Conservation (phyloP, 1,140 invertebrate genomes). For the Atta texana region DNA sequence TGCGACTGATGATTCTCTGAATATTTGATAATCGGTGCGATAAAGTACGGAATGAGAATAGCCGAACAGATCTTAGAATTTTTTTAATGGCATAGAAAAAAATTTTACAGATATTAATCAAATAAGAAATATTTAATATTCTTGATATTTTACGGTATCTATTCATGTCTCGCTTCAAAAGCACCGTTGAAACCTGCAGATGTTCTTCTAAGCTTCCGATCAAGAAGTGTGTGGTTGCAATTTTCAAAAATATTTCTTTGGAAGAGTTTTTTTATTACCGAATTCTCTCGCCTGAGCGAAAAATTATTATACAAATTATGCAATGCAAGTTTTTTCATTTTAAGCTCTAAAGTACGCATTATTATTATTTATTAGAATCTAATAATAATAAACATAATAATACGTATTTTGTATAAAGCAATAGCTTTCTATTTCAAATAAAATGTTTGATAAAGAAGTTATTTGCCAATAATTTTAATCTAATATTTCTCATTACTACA, state of each 20-base stretch:
- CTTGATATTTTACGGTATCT: not conserved
- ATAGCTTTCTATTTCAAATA: too few relatives aligned
- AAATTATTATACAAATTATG: constrained; percentile 2
- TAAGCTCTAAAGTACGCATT: not conserved
- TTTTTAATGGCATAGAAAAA: not conserved
- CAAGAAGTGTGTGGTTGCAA: not conserved
- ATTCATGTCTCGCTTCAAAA: constrained; percentile 3
- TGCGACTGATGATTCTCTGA: not conserved
- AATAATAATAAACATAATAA: not conserved
- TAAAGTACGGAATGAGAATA: not conserved
- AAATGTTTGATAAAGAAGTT: not conserved
- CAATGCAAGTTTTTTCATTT: not conserved
- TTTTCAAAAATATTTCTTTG: constrained; percentile 19
- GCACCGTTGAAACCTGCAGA: not conserved
- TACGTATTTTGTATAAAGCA: not conserved
- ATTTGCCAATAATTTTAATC: not conserved
- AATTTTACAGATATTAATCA: not conserved
- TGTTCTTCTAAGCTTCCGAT: constrained; percentile 13
- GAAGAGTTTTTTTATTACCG: not conserved
- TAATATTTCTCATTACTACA: not conserved
- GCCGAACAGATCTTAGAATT: not conserved
- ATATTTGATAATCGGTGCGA: not conserved
- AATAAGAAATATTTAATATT: constrained; percentile 1
- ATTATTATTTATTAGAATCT: too few relatives aligned
- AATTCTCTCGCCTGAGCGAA: not conserved